Percentiles rank a stretch among this genome's conserved stretches.
Conservation (phyloP, 2,888 invertebrate genomes). For the Ochropacha duplaris region DNA sequence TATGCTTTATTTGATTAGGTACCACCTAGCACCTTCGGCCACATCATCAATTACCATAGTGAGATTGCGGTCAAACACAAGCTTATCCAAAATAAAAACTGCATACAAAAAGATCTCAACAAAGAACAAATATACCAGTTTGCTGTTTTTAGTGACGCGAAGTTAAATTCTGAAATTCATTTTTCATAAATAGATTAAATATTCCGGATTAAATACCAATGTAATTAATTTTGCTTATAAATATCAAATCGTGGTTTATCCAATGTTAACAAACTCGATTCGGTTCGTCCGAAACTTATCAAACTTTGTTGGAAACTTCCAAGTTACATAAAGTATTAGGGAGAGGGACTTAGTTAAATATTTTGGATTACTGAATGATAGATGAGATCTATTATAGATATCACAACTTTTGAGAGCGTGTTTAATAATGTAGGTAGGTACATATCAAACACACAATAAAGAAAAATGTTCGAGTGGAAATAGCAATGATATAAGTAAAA, state of each 20-base stretch:
- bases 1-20: too few relatives aligned
- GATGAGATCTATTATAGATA: background rate
- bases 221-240: background rate
- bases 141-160: background rate
- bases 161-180: background rate
- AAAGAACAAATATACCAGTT: background rate
- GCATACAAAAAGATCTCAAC: too few relatives aligned
- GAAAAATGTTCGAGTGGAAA: too few relatives aligned
- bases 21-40: too few relatives aligned
- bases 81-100: too few relatives aligned
- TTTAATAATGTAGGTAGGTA: too few relatives aligned
- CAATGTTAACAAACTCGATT: background rate
- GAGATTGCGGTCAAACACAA: too few relatives aligned
- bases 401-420: background rate
- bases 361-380: background rate
- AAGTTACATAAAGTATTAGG: constrained; percentile 2
- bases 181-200: background rate
- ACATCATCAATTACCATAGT: too few relatives aligned
- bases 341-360: constrained; percentile 1
- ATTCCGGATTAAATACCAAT: background rate
- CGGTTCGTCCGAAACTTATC: background rate
- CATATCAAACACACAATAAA: too few relatives aligned
- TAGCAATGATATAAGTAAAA: too few relatives aligned
- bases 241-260: constrained; percentile 3
- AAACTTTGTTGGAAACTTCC: background rate